phyloP scores from a whole-genome alignment of 2,888 invertebrate genomes.

The Sthenelais limicola region DNA sequence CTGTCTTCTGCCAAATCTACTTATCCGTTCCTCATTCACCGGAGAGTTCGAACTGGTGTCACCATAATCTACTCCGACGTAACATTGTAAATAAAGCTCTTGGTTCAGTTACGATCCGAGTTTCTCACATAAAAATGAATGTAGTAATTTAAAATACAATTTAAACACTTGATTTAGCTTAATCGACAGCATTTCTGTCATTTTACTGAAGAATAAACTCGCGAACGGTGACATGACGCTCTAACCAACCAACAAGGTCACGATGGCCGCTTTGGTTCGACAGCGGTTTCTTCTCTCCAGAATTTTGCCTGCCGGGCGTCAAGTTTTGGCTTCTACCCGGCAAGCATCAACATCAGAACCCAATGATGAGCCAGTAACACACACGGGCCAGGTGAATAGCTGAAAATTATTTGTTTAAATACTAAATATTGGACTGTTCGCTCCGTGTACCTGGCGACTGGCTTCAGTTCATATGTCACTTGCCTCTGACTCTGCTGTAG shows the following conservation, averaged over 20 bases:
- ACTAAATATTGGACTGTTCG: neutral
- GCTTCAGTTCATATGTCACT: neutral
- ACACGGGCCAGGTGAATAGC: slow-evolving; percentile 38
- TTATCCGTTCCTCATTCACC: no score
- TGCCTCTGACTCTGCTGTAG: neutral
- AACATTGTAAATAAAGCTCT: no score
- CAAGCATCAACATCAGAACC: neutral
- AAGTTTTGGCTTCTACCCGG: neutral
- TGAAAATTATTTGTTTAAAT: neutral
- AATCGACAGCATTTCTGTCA: no score
- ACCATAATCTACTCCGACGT: no score
- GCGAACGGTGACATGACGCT: neutral
- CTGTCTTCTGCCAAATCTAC: no score
- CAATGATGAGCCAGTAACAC: slow-evolving; percentile 25
- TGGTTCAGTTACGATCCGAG: no score
- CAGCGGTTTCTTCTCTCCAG: neutral
- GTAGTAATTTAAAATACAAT: no score
- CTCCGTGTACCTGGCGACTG: neutral
- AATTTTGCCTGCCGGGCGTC: slow-evolving; percentile 12
- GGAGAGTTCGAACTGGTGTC: no score
- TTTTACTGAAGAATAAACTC: no score
- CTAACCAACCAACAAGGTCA: slow-evolving; percentile 36
- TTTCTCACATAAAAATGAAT: no score
- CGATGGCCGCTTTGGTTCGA: slow-evolving; percentile 32
- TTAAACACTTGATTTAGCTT: no score